Conservation (phyloP, 1,140 invertebrate species). For the Leptoteleia sp. region DNA sequence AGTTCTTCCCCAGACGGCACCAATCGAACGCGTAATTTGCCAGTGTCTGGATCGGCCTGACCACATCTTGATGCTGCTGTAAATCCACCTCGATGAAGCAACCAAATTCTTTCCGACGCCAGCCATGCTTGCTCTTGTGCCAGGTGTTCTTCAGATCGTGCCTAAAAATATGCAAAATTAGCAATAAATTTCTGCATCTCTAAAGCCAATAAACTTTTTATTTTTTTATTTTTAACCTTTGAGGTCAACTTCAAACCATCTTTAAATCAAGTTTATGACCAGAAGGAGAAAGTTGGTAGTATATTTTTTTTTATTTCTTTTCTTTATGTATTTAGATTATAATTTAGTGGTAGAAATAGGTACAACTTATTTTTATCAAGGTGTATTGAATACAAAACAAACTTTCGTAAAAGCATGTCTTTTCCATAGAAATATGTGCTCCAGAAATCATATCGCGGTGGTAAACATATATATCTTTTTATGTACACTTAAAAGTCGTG, state of each 20-base stretch:
- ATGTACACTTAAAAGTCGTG: no score
- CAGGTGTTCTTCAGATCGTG: slow-evolving; percentile 90
- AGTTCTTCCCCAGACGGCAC: slow-evolving; percentile 89
- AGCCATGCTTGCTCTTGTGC: slow-evolving; percentile 90
- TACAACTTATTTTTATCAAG: no score
- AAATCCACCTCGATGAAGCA: slow-evolving; percentile 94
- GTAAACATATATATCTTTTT: no score
- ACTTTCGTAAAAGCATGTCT: no score
- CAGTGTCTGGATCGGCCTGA: slow-evolving; percentile 80
- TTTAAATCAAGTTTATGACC: slow-evolving; percentile 30
- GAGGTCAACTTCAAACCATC: slow-evolving; percentile 28
- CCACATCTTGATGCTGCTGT: slow-evolving; percentile 87
- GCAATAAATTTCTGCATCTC: slow-evolving; percentile 47
- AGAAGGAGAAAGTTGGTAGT: slow-evolving; percentile 30
- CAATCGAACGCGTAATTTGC: slow-evolving; percentile 88
- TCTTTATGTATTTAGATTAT: no score
- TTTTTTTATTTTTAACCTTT: slow-evolving; percentile 4
- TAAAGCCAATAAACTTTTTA: slow-evolving; percentile 6
- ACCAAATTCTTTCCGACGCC: slow-evolving; percentile 91
- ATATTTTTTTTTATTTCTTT: not conserved
- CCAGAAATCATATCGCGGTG: no score
- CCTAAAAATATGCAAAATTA: slow-evolving; percentile 81
- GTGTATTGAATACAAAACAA: no score
- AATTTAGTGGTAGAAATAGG: no score
- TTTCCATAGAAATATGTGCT: no score